Conservation (phyloP, 2,888 invertebrate species). For the Hypena proboscidalis region DNA sequence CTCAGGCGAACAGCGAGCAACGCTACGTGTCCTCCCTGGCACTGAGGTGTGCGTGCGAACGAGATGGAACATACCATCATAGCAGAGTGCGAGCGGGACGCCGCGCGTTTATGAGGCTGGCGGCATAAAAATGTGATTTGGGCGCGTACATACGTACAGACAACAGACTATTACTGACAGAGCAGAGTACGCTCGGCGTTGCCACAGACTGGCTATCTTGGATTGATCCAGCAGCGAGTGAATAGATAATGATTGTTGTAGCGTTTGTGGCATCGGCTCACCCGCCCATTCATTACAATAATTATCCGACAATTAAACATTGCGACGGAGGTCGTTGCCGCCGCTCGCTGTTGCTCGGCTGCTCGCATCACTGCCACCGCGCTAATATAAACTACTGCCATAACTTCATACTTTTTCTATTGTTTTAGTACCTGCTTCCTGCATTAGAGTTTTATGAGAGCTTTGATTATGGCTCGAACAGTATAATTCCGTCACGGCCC, state of each 20-base stretch:
- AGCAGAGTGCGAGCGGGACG: conserved; percentile 47
- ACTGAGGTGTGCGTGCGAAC: conserved; percentile 58
- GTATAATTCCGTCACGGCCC: conserved; percentile 1
- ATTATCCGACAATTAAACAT: conserved; percentile 69
- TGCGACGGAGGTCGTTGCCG: conserved; percentile 68
- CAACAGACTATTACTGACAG: too few relatives aligned
- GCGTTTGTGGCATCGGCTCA: conserved; percentile 56
- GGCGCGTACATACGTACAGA: conserved; percentile 65
- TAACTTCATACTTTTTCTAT: conserved; percentile 32
- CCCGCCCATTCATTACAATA: conserved; percentile 71
- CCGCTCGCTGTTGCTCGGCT: conserved; percentile 40
- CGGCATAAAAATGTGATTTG: conserved; percentile 74
- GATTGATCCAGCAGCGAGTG: conserved; percentile 69
- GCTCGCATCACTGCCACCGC: conserved; percentile 33
- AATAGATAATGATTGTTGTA: conserved; percentile 69
- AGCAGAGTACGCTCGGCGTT: conserved; percentile 55
- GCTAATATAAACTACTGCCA: conserved; percentile 19
- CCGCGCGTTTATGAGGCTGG: conserved; percentile 58
- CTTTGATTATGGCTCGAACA: conserved; percentile 12
- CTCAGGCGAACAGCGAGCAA: conserved; percentile 61
- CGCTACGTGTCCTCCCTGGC: conserved; percentile 74
- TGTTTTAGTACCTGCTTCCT: conserved; percentile 35
- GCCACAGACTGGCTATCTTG: conserved; percentile 56
- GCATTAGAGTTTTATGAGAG: conserved; percentile 15
- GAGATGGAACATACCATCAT: conserved; percentile 45